These are phyloP conservation scores for Electrophaes corylata DNA, from an alignment of 2,888 invertebrate species.

Conservation along the genomic window DNA sequence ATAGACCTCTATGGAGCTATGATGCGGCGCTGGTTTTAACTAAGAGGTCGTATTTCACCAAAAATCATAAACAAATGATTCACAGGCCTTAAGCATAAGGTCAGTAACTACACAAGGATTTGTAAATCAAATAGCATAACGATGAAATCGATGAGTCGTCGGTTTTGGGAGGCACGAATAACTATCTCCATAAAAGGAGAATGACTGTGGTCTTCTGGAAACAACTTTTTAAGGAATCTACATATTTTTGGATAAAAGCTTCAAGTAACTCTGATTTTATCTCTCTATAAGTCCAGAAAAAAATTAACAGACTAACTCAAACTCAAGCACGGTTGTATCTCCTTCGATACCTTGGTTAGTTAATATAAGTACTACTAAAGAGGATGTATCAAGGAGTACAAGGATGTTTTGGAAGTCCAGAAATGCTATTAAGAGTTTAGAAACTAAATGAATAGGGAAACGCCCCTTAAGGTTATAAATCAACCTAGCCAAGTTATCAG, in stretches of 20 bases:
- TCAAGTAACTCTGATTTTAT: too few relatives aligned
- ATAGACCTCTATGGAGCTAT: too few relatives aligned
- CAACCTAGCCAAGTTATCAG: constrained; percentile 7
- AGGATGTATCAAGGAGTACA: not conserved
- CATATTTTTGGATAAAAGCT: too few relatives aligned
- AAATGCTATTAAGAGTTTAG: not conserved
- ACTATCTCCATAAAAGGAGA: not conserved
- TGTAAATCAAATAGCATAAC: constrained; percentile 1
- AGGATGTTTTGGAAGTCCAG: not conserved
- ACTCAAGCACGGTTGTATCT: too few relatives aligned
- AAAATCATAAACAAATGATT: constrained; percentile 3
- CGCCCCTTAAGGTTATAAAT: constrained; percentile 16
- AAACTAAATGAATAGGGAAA: constrained; percentile 1
- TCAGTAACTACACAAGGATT: constrained; percentile 1
- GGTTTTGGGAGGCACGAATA: not conserved
- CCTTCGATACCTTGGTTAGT: too few relatives aligned
- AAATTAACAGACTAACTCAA: too few relatives aligned
- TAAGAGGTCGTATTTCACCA: too few relatives aligned
- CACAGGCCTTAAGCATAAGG: constrained; percentile 1
- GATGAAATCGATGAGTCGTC: not conserved
- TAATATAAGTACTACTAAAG: too few relatives aligned
- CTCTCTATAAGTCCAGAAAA: too few relatives aligned
- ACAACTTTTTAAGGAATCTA: not conserved
- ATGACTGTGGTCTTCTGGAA: not conserved
- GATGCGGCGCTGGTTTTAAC: too few relatives aligned